These are phyloP conservation scores for Malurus cyaneus DNA, from an alignment of 2,113 vertebrate species.

Conservation along the genomic window DNA sequence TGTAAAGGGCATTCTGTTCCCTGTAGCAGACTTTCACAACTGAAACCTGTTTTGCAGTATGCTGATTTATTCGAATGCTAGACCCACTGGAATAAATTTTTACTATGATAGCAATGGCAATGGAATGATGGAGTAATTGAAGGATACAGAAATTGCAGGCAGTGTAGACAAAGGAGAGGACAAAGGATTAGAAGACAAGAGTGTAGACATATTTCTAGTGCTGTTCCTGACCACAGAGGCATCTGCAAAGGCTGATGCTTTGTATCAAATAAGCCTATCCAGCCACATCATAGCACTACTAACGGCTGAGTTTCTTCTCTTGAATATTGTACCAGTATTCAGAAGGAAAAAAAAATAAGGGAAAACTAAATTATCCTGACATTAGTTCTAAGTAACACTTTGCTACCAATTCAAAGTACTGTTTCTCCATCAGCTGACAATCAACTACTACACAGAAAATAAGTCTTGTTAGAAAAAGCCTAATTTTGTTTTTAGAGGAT, in stretches of 20 bases:
- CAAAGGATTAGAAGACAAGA: neutral
- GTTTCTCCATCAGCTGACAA: neutral
- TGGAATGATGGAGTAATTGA: neutral
- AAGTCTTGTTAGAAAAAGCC: neutral
- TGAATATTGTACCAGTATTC: neutral
- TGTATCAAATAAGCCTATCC: neutral
- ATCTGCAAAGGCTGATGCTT: accelerated
- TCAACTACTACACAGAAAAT: neutral
- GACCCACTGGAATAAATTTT: neutral
- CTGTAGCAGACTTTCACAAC: neutral
- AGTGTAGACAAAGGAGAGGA: neutral
- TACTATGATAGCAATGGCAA: neutral
- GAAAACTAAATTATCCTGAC: neutral
- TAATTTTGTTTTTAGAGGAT: neutral
- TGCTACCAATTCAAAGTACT: neutral
- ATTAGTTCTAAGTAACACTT: neutral
- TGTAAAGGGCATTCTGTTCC: neutral
- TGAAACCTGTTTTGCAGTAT: neutral
- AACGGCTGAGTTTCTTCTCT: neutral
- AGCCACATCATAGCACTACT: neutral
- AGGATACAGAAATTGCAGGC: neutral
- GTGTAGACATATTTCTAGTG: neutral
- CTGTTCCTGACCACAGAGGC: neutral
- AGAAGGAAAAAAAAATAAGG: neutral
- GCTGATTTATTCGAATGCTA: neutral